A percentile compares a stretch with the other conserved stretches of the same genome.
Conservation (phyloP, 1,140 invertebrate genomes). For the Diorhabda elongata region DNA sequence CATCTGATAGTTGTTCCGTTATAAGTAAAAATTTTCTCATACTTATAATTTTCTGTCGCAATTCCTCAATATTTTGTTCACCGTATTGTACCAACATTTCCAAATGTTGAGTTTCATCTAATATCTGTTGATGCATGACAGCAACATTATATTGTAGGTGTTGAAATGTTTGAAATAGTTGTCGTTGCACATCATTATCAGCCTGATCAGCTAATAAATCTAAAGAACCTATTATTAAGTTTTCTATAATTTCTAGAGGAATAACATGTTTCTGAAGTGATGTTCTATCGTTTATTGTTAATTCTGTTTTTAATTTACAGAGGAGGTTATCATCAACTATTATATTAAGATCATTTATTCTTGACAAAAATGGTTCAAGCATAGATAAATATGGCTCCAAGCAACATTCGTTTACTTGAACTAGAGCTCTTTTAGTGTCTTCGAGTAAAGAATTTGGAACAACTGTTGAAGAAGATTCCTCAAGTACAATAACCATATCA, state of each 20-base stretch:
- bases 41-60: slow-evolving; percentile 36
- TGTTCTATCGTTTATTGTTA: slow-evolving; percentile 29
- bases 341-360: slow-evolving; percentile 28
- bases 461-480: slow-evolving; percentile 32
- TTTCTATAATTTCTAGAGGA: slow-evolving; percentile 37
- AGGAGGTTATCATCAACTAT: slow-evolving; percentile 29
- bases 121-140: slow-evolving; percentile 38
- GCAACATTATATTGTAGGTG: slow-evolving; percentile 40
- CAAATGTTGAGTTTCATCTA: slow-evolving; percentile 32
- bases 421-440: slow-evolving; percentile 30
- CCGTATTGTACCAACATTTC: slow-evolving; percentile 15
- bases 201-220: slow-evolving; percentile 30
- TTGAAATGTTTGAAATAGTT: slow-evolving; percentile 30
- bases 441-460: slow-evolving; percentile 31
- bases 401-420: slow-evolving; percentile 23
- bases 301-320: slow-evolving; percentile 30
- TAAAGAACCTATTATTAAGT: slow-evolving; percentile 34
- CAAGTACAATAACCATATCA: slow-evolving; percentile 36
- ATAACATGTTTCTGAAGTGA: slow-evolving; percentile 31
- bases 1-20: slow-evolving; percentile 25
- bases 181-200: slow-evolving; percentile 14
- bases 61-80: slow-evolving; percentile 30
- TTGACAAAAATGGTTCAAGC: slow-evolving; percentile 28
- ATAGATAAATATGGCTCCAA: slow-evolving; percentile 16
- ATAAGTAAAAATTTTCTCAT: slow-evolving; percentile 38